These are phyloP conservation scores for Gnathonemus longibarbis DNA, from an alignment of 2,113 vertebrate species.

Conservation along the genomic window DNA sequence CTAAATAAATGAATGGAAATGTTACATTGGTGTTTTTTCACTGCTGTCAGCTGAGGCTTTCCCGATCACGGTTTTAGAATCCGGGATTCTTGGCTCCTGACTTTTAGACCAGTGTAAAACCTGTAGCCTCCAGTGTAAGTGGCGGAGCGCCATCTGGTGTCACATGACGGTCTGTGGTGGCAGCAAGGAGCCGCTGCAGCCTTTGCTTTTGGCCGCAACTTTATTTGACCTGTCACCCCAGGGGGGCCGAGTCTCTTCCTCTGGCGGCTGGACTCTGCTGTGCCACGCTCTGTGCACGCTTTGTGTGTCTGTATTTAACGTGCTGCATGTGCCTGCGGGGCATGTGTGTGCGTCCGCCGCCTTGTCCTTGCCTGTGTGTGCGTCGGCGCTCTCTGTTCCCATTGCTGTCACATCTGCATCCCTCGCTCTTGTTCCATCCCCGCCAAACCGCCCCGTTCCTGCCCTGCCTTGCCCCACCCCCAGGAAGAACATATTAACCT, in stretches of 20 bases:
- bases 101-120: not conserved
- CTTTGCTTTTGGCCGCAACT: not conserved
- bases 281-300: not conserved
- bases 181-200: not conserved
- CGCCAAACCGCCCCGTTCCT: slow-evolving; percentile 17
- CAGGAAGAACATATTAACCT: slow-evolving; percentile 85
- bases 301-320: not conserved
- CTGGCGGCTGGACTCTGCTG: not conserved
- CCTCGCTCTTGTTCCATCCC: slow-evolving; percentile 25
- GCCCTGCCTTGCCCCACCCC: slow-evolving; percentile 34
- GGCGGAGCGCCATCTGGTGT: not conserved
- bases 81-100: not conserved
- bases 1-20: not conserved
- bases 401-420: slow-evolving; percentile 42
- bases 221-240: not conserved
- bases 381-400: slow-evolving; percentile 50
- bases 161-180: not conserved
- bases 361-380: slow-evolving; percentile 17
- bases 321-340: not conserved
- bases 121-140: not conserved
- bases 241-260: not conserved
- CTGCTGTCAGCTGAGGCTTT: not conserved
- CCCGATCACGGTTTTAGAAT: not conserved
- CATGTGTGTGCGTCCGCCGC: not conserved
- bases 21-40: not conserved